Conservation (phyloP, 2,888 invertebrate species). For the Heliconius hortense region DNA sequence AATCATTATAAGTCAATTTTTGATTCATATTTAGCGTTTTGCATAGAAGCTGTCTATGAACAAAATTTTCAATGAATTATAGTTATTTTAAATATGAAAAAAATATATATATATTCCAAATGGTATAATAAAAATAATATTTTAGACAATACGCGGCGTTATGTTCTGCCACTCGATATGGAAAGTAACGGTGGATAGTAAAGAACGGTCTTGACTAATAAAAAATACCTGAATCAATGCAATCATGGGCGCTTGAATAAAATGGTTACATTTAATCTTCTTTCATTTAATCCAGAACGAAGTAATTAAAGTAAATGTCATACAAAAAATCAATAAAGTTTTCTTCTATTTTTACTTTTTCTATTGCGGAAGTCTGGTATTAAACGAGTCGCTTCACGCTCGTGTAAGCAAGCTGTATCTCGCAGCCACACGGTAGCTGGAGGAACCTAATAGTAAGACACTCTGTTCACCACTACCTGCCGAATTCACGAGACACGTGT, state of each 20-base stretch:
- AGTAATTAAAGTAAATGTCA: neutral
- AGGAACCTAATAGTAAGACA: too few species aligned
- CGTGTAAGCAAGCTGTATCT: too few species aligned
- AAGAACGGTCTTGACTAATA: neutral
- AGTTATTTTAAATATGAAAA: neutral
- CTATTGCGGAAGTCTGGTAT: neutral
- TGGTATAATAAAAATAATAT: neutral
- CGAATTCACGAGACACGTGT: too few species aligned
- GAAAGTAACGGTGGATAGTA: neutral
- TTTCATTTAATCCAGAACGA: neutral
- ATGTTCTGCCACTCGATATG: neutral
- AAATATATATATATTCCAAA: neutral
- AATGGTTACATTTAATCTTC: neutral
- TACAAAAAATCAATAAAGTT: slow-evolving; percentile 7
- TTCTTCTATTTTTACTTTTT: neutral
- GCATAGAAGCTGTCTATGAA: too few species aligned
- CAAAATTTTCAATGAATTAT: neutral
- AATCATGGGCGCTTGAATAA: neutral
- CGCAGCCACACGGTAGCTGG: too few species aligned
- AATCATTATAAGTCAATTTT: too few species aligned
- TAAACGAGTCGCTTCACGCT: neutral
- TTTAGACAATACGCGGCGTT: neutral
- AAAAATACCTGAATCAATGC: neutral
- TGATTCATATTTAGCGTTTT: too few species aligned
- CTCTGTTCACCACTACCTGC: too few species aligned